These are phyloP conservation scores for Rotaria magnacalcarata DNA, from an alignment of 2,888 invertebrate species.

Conservation along the genomic window DNA sequence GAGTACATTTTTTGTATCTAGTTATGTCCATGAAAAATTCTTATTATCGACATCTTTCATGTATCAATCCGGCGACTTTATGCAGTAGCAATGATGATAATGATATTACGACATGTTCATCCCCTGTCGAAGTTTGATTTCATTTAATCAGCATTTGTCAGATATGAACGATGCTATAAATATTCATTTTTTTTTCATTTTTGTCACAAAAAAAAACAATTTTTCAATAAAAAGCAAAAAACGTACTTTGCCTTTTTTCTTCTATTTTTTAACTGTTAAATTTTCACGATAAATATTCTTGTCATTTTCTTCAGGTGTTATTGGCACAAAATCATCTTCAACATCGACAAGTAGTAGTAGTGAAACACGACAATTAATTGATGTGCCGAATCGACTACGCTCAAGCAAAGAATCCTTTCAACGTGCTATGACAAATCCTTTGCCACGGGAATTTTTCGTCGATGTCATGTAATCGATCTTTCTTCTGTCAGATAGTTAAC, in stretches of 20 bases:
- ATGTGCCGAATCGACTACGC: constrained; percentile 11
- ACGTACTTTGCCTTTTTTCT: not conserved
- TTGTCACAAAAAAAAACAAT: not conserved
- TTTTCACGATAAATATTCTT: not conserved
- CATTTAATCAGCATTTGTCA: not conserved
- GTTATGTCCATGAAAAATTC: constrained; percentile 1
- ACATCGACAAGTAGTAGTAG: not conserved
- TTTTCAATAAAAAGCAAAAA: not conserved
- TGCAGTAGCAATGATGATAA: constrained; percentile 8
- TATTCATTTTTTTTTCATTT: not conserved
- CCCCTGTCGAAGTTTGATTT: not conserved
- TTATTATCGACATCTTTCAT: not conserved
- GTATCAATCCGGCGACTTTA: not conserved
- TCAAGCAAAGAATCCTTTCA: constrained; percentile 34
- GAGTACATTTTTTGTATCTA: not conserved
- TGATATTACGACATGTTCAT: constrained; percentile 7
- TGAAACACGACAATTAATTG: constrained; percentile 13
- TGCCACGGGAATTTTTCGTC: constrained; percentile 21
- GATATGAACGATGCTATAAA: constrained; percentile 17
- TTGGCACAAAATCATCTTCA: constrained; percentile 9
- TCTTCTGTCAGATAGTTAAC: not conserved
- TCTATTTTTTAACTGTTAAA: not conserved
- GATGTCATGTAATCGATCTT: not conserved
- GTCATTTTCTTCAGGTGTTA: not conserved
- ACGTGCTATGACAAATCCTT: constrained; percentile 27